phyloP scores from a whole-genome alignment of 2,797 vertebrate species.

The Falco cherrug region DNA sequence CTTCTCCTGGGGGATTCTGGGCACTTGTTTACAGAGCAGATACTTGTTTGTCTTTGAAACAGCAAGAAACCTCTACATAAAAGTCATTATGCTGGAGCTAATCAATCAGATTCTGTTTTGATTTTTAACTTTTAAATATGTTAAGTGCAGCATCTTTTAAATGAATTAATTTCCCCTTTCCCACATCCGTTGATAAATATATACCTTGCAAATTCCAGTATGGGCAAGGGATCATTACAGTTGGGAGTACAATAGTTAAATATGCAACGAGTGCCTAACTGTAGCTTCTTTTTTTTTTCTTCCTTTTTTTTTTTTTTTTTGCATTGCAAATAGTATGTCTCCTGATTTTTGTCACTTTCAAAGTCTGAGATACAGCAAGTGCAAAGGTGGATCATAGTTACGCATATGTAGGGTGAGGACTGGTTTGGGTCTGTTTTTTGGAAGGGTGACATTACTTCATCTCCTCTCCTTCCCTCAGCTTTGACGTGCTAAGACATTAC shows the following conservation, averaged over 20 bases:
- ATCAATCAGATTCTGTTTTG: background rate
- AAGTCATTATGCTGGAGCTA: background rate
- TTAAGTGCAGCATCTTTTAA: background rate
- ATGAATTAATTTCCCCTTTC: background rate
- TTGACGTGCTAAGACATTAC: background rate
- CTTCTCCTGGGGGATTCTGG: background rate
- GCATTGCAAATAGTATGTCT: background rate
- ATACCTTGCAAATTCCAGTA: background rate
- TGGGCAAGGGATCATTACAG: background rate
- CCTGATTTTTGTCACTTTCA: background rate
- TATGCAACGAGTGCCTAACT: background rate
- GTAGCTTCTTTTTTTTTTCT: background rate
- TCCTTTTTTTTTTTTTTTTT: background rate
- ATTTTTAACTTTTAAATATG: background rate
- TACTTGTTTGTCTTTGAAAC: background rate
- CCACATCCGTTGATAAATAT: background rate
- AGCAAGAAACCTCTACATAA: background rate
- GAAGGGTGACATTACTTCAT: background rate
- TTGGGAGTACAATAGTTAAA: background rate
- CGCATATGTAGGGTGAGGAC: background rate
- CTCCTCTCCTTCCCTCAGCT: background rate
- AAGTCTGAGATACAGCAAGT: background rate
- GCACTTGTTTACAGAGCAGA: background rate
- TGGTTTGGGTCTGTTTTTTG: background rate
- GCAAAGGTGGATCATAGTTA: background rate